Base-by-base conservation (phyloP, 2,888 invertebrate species). In the Pelosia muscerda region DNA sequence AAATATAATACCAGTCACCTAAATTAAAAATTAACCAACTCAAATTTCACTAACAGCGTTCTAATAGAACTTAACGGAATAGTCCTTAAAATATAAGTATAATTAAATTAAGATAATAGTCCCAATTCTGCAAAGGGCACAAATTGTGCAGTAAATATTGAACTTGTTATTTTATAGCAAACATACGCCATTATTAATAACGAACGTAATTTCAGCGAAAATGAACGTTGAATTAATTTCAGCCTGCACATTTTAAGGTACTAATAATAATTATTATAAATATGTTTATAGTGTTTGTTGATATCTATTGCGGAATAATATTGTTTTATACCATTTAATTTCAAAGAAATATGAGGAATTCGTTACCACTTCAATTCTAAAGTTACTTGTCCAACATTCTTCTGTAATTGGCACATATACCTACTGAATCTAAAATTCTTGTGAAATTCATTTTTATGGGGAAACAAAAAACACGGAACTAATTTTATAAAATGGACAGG, bases 121-220 rank as follows among this genome's bases (percentile, higher is more conserved):
- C 6, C 4, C 25, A 23, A 55, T 55, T 55, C 11, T 23, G 25
- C 54, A 13, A 55, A 23, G 6, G 23, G 54, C 23, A 54, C 54
- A 54, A 54, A 55, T 55, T 55, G 54, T 22, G 23, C 11, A n/a
- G 54, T 25, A 55, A 55, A 55, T 55, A 55, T n/a, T n/a, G 54
- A 3, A 13, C 42, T 54, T 54, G 22, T 55, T 55, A 25, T 55
- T 55, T 23, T 13, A 55, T 25, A 23, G 13, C 54, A 55, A 23
- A 55, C 25, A 23, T 55, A 55, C n/a, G 54, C 25, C 8, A 25
- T 55, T 22, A 55, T 55, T 55, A 55, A 23, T 23, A 13, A 55
- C 23, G 13, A 13, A 23, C 10, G 5, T 25, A 55, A 25, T 25
- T 23, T 22, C 54, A 22, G 54, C 22, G 54, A 54, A 54, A 54